A percentile compares a stretch with the other conserved stretches of the same genome.
Evolutionary conservation across 2,888 invertebrate species (phyloP).

Genomic region (Cerastis rubricosa): DNA sequence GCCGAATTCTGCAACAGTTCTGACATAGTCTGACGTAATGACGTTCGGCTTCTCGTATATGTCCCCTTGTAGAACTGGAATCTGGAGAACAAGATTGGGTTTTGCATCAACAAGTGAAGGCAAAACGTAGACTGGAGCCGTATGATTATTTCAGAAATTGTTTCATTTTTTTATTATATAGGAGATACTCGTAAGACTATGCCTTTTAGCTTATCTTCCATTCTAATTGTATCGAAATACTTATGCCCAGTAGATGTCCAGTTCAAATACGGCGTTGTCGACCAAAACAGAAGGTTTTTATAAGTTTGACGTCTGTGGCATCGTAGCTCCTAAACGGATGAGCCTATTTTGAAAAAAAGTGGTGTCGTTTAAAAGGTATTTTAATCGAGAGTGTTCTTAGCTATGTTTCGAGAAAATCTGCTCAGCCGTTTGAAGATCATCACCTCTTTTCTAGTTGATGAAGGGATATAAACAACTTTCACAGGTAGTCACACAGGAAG

Average conservation of each 20-base stretch:
- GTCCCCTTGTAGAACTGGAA: conserved; percentile 82
- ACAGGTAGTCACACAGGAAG: too few species aligned
- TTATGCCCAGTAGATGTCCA: not conserved
- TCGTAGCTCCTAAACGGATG: too few species aligned
- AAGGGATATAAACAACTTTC: too few species aligned
- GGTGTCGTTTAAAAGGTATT: too few species aligned
- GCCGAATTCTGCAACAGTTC: conserved; percentile 90
- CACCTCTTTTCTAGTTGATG: too few species aligned
- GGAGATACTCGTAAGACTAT: too few species aligned
- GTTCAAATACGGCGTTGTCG: not conserved
- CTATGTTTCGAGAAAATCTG: too few species aligned
- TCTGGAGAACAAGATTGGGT: conserved; percentile 67
- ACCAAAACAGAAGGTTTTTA: too few species aligned
- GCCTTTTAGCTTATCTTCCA: not conserved
- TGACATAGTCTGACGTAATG: conserved; percentile 90
- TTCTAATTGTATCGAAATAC: not conserved
- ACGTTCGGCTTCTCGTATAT: conserved; percentile 88
- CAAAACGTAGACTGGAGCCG: not conserved
- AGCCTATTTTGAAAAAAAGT: too few species aligned
- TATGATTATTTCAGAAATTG: not conserved
- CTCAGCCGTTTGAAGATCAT: too few species aligned
- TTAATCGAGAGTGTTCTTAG: too few species aligned
- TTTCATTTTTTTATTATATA: not conserved
- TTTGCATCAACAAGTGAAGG: not conserved
- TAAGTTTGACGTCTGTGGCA: too few species aligned